These are phyloP conservation scores for Neomorphus geoffroyi DNA, from an alignment of 2,797 vertebrate genomes.

Conservation along the genomic window DNA sequence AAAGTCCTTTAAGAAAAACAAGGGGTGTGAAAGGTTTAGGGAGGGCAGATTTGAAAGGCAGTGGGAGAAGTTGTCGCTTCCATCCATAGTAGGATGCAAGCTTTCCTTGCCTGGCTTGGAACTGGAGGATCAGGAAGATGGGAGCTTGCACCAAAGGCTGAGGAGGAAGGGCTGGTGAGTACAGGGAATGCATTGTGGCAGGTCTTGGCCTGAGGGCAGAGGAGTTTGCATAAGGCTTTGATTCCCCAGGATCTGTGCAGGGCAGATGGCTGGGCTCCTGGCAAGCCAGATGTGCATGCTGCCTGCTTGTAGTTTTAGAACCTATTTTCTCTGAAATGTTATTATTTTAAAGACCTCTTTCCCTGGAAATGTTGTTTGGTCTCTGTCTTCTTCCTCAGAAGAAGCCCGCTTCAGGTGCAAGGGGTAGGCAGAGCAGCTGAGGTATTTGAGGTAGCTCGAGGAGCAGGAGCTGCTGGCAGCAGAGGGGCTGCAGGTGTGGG, in stretches of 20 bases:
- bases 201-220: neutral
- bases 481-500: neutral
- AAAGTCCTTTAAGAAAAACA: neutral
- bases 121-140: neutral
- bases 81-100: neutral
- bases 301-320: neutral
- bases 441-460: neutral
- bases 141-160: neutral
- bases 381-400: neutral
- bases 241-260: neutral
- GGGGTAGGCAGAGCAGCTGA: neutral
- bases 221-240: constrained; percentile 34
- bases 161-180: neutral
- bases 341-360: neutral
- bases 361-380: neutral
- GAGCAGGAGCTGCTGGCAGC: neutral
- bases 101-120: neutral
- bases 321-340: neutral
- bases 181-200: constrained; percentile 11
- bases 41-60: neutral
- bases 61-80: neutral
- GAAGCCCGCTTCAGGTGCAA: neutral
- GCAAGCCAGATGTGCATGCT: neutral
- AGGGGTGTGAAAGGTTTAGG: neutral
- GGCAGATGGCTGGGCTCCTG: constrained; percentile 27